These are phyloP conservation scores for Rhinolophus sinicus DNA, from an alignment of 2,113 vertebrate genomes.

Conservation along the genomic window DNA sequence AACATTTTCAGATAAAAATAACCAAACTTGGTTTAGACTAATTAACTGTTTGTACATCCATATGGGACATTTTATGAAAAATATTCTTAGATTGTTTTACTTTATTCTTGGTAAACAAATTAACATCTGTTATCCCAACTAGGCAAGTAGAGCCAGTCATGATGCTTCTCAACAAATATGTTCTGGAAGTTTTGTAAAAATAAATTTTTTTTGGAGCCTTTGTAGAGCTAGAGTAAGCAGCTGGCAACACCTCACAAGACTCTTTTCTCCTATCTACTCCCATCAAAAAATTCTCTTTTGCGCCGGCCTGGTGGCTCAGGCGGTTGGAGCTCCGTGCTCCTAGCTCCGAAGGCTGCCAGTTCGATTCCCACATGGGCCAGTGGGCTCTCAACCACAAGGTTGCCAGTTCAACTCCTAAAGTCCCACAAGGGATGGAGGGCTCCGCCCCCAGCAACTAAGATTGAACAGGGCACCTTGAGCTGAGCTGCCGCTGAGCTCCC, in stretches of 20 bases:
- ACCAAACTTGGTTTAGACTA: not conserved
- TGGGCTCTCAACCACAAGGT: too few relatives aligned
- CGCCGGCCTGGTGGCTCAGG: too few relatives aligned
- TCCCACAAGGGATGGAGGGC: too few relatives aligned
- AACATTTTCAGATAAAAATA: constrained; percentile 60
- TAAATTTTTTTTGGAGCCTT: constrained; percentile 40
- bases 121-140: constrained; percentile 63
- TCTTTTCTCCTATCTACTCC: not conserved
- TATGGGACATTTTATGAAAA: not conserved
- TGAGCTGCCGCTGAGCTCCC: too few relatives aligned
- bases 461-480: too few relatives aligned
- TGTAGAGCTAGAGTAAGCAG: not conserved
- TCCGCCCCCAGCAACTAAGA: too few relatives aligned
- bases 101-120: constrained; percentile 61
- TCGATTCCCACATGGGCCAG: too few relatives aligned
- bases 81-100: not conserved
- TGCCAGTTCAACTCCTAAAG: too few relatives aligned
- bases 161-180: constrained; percentile 23
- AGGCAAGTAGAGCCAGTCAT: constrained; percentile 24
- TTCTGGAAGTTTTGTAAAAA: constrained; percentile 27
- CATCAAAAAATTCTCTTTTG: not conserved
- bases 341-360: too few relatives aligned
- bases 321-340: too few relatives aligned
- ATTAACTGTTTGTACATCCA: not conserved
- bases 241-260: not conserved